Base-by-base conservation (phyloP, 2,113 vertebrate species). In the Centrocercus urophasianus region DNA sequence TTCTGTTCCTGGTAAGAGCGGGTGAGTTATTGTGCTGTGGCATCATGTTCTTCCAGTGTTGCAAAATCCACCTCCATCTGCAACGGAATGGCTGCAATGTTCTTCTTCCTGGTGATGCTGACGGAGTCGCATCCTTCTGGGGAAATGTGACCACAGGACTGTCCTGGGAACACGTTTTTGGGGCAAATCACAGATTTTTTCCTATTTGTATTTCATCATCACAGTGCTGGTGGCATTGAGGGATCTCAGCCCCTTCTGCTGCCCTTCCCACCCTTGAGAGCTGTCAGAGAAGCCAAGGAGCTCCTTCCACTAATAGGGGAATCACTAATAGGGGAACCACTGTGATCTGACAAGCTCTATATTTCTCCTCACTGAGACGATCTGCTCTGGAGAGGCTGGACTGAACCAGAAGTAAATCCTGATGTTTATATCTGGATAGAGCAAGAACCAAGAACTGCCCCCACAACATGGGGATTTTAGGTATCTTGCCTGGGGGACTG, bases 311-410 rank as follows among this genome's bases (percentile, higher is more conserved):
- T 86, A 85, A 67, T 48, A 54, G 79, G 61, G 85, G 83, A 91
- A 71, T 81, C 88, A 48, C 0, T 86, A 85, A 67, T 48, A 54
- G 79, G 61, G 85, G 83, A 91, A 71, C 81, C 86, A 48, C 69
- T 93, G 79, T 48, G 75, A 86, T 75, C 72, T 91, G 93, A 86
- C 91, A 91, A 70, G 52, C 83, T 83, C 60, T 59, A n/a, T 45
- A 73, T 86, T 80, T 0, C 0, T 88, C 90, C 88, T 36, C 36
- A 2, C 57, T 50, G 83, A 70, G 65, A 94, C 88, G 57, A 88
- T 84, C 91, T 73, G 18, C 25, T 88, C 47, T 61, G 73, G 24
- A 72, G 87, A 59, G 40, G 40, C 52, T 86, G 70, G 88, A 79
- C 86, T 73, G 79, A 92, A 52, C 40, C 43, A 90, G 59, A 83